Base-by-base conservation (phyloP, 2,888 invertebrate species). In the Zygothrica quintamaculata region DNA sequence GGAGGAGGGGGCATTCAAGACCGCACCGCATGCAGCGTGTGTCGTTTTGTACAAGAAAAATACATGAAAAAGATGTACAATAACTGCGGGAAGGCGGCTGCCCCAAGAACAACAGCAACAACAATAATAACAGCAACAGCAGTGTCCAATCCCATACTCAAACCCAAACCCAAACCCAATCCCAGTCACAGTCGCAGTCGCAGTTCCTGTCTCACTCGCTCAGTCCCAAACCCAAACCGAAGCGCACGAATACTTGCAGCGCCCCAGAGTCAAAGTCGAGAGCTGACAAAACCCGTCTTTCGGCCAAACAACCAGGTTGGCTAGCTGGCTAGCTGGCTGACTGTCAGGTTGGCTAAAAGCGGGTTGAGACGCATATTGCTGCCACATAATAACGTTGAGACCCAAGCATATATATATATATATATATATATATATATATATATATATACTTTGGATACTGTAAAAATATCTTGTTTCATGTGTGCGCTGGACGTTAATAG, bases 401-500 rank as follows among this genome's bases (percentile, higher is more conserved):
- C 62, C 50, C 67, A 66, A 60, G 60, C 39, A 43, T 51, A n/a
- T 39, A n/a, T n/a, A n/a, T n/a, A n/a, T n/a, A n/a, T n/a, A n/a
- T n/a, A n/a, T n/a, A n/a, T n/a, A n/a, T n/a, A n/a, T n/a, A n/a
- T n/a, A n/a, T n/a, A n/a, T n/a, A n/a, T n/a, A n/a, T n/a, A n/a
- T n/a, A n/a, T n/a, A 50, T 65, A 51, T 50, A 55, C 66, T 60
- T 60, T 31, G 68, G 58, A 53, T 65, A 73, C 74, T 82, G 84
- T 78, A 88, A 86, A 86, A 84, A 84, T 84, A 84, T 84, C 84
- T 84, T 84, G 84, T 84, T 84, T 84, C 84, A 84, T 84, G 87
- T 84, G 87, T 88, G 87, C 84, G 84, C 75, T 85, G 84, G 84
- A 84, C 84, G 87, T 88, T 84, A 84, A 88, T 84, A 84, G 86